Conservation (phyloP, 64 coral and sea anemone genomes). For the Dendrophyllia cribrosa region DNA sequence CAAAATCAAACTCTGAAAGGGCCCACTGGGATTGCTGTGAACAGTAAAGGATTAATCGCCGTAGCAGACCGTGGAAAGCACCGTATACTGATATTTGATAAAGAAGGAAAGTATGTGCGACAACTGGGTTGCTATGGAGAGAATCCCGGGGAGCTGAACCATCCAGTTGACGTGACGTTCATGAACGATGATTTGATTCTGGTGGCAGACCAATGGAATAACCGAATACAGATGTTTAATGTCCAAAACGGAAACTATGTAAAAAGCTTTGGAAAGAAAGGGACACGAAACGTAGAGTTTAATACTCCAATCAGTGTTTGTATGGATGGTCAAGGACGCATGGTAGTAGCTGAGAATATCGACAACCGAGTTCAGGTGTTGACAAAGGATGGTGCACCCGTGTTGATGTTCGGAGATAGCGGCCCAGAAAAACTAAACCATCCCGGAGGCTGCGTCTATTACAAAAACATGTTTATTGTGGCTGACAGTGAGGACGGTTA, state of each 20-base stretch:
- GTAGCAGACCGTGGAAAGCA: neutral
- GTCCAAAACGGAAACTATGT: conserved; percentile 7
- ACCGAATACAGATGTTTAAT: conserved; percentile 30
- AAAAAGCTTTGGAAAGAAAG: conserved; percentile 6
- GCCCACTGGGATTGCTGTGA: conserved; percentile 9
- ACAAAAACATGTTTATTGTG: conserved; percentile 1
- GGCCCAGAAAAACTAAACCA: neutral
- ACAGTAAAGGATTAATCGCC: neutral
- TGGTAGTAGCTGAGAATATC: conserved; percentile 8
- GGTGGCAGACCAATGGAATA: neutral
- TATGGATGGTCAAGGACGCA: conserved; percentile 24
- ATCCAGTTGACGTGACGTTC: neutral
- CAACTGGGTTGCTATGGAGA: neutral
- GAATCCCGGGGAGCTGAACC: conserved; percentile 4
- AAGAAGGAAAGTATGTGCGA: conserved; percentile 32
- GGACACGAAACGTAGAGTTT: neutral
- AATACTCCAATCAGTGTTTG: neutral
- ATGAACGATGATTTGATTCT: conserved; percentile 21
- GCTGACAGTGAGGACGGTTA: neutral
- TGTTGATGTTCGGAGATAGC: neutral
- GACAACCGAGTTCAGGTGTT: conserved; percentile 29
- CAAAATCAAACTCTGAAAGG: neutral
- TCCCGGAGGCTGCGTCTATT: neutral
- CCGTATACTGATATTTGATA: conserved; percentile 43
- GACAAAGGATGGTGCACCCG: neutral